Percentiles rank a stretch among this genome's conserved stretches.
phyloP scores from a whole-genome alignment of 2,888 invertebrate species.

The Apamea monoglypha region DNA sequence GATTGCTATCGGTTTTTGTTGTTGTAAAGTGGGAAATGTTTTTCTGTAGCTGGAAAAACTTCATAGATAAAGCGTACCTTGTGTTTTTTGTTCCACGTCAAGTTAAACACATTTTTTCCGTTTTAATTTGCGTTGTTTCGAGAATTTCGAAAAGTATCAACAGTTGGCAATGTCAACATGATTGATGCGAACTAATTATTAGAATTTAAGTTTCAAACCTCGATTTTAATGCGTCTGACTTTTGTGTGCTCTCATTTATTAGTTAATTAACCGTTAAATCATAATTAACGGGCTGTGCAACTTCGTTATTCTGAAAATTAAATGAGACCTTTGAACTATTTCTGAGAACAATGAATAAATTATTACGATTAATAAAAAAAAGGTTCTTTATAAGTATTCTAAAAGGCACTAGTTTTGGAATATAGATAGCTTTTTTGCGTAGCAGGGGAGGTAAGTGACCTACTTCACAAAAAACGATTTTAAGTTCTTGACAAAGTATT shows the following conservation, averaged over 20 bases:
- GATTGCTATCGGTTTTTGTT: constrained; percentile 30
- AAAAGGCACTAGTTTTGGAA: not conserved
- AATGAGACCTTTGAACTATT: constrained; percentile 18
- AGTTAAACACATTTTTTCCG: not conserved
- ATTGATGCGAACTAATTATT: constrained; percentile 5
- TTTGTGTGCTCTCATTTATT: constrained; percentile 32
- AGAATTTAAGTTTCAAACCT: constrained; percentile 12
- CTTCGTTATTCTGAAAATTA: constrained; percentile 27
- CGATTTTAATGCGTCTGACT: constrained; percentile 20
- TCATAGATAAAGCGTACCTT: not conserved
- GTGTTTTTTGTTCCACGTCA: not conserved
- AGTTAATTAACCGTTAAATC: constrained; percentile 38
- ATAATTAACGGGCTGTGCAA: constrained; percentile 32
- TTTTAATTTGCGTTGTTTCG: not conserved
- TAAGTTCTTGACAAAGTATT: too few relatives aligned
- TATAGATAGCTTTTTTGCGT: not conserved
- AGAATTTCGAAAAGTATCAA: not conserved
- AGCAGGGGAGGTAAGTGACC: not conserved
- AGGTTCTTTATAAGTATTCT: not conserved
- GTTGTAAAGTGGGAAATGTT: not conserved
- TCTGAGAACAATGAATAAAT: not conserved
- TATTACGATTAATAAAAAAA: not conserved
- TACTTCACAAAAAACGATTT: too few relatives aligned
- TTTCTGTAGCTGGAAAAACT: constrained; percentile 1
- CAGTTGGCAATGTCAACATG: not conserved